Conservation (phyloP, 2,888 invertebrate genomes). For the Eristalinus sepulchralis region DNA sequence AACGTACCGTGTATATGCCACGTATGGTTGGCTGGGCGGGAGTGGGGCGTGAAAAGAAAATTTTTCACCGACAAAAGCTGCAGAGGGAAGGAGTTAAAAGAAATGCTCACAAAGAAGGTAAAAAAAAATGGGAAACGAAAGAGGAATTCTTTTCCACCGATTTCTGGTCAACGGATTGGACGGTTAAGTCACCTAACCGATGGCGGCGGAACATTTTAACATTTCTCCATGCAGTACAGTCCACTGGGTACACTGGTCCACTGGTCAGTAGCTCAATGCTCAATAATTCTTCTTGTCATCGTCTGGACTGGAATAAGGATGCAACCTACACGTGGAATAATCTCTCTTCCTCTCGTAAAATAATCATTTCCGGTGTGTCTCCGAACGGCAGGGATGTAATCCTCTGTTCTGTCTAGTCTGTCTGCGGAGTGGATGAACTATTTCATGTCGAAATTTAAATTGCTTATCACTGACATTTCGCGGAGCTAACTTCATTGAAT, state of each 20-base stretch:
- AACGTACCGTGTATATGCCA: constrained; percentile 3
- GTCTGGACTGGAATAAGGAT: background rate
- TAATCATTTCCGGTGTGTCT: background rate
- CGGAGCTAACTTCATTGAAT: background rate
- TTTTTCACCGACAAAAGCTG: constrained; percentile 14
- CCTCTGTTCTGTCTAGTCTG: background rate
- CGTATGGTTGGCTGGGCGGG: background rate
- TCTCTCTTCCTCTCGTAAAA: background rate
- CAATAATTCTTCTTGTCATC: constrained; percentile 68
- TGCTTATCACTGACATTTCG: background rate
- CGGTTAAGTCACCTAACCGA: constrained; percentile 26
- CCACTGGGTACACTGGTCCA: constrained; percentile 11
- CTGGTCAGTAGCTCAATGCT: constrained; percentile 27
- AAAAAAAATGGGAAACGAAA: constrained; percentile 11
- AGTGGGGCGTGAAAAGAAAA: constrained; percentile 39
- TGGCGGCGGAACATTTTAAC: constrained; percentile 20
- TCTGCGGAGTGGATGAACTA: background rate
- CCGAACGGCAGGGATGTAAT: background rate
- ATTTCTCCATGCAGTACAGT: constrained; percentile 5
- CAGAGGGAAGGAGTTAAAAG: constrained; percentile 14
- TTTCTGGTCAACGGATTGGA: constrained; percentile 37
- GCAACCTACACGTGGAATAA: background rate
- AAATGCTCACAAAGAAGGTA: constrained; percentile 32
- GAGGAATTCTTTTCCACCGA: constrained; percentile 35
- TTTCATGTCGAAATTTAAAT: background rate